Base-by-base conservation (phyloP, 2,113 vertebrate species). In the Phycodurus eques region DNA sequence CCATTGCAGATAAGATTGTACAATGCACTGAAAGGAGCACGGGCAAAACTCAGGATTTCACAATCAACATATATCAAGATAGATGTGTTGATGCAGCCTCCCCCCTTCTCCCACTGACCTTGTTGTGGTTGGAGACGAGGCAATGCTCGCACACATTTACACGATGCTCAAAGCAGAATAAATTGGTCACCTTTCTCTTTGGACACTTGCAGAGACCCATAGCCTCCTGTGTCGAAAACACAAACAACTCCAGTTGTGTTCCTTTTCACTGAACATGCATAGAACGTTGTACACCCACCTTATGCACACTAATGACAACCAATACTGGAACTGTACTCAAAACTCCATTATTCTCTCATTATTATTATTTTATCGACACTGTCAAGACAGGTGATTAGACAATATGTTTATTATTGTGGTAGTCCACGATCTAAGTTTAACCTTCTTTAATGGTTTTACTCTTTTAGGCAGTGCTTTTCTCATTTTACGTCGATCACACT, bases 201-300 rank as follows among this genome's bases (percentile, higher is more conserved):
- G 96, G 95, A 89, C 96, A 97, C 88, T 97, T 97, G 83, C 96
- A 97, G 81, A 97, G 93, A 85, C 96, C 96, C 96, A 97, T 97
- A 75, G 86, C 79, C 83, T 64, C 76, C 54, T 85, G 76, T 31
- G 8, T 68, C 79, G 60, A 39, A 69, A 39, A 27, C 69, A 51
- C 20, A 56, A 10, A 10, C 64, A 8, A 80, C 63, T 73, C 17
- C 47, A 17, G 15, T 49, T 44, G 8, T 44, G 8, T 44, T 49
- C 17, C 14, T 15, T 15, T 1, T 13, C 43, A 78, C 72, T 71
- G 27, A 15, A 62, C 39, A 54, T 15, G 20, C 17, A 75, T 42
- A 0, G 20, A 20, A 66, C 8, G n/a, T 33, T 2, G 27, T 33
- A 33, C 27, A 62, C n/a, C n/a, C n/a, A n/a, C n/a, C n/a, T n/a